Evolutionary conservation across 1,140 invertebrate genomes (phyloP), one percentile per base, ranked within the genome.

Genomic region (Cydia fagiglandana): DNA sequence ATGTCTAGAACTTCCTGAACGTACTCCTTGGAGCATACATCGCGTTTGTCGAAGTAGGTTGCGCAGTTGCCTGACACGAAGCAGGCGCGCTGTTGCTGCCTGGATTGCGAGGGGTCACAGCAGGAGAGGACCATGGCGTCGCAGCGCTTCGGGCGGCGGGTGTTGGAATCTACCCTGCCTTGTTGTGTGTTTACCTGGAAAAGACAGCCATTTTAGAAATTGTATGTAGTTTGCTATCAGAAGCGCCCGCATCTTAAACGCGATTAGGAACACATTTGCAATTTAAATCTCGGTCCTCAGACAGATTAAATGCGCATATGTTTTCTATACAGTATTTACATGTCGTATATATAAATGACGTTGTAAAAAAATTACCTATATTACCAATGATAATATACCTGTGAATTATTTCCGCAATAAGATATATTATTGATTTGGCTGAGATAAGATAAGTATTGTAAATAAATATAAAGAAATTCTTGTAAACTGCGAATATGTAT

Each of bases 121-220:
- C 95, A 96, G 20, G 94, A 93, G 20, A 95, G 90, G 6, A 96
- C 94, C 1, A 95, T 95, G 94, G 95, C 95, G 9, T 95, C 92
- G 81, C 95, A 96, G 45, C 66, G 88, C 86, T 74, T 86, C 81
- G 17, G 94, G 93, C 74, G 87, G 78, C 24, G 56, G n/a, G 30
- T 68, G 24, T 1, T 64, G 30, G 47, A 47, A 13, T 17, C 9
- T 41, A 61, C 56, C 10, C 20, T 20, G 56, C 56, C 56, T 61
- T 61, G 20, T 6, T 61, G 56, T 61, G 17, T 10, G 17, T 61
- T 20, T 61, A 24, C 56, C 56, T 61, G 20, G 10, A 61, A 61
- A 24, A 61, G 56, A 24, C 56, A 24, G 20, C 9, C 9, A 7
- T 24, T 61, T 1, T 61, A 61, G 56, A 56, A 56, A 56, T 17